Evolutionary conservation across 1,140 invertebrate genomes (phyloP).

Genomic region (Archivesica marissinica): DNA sequence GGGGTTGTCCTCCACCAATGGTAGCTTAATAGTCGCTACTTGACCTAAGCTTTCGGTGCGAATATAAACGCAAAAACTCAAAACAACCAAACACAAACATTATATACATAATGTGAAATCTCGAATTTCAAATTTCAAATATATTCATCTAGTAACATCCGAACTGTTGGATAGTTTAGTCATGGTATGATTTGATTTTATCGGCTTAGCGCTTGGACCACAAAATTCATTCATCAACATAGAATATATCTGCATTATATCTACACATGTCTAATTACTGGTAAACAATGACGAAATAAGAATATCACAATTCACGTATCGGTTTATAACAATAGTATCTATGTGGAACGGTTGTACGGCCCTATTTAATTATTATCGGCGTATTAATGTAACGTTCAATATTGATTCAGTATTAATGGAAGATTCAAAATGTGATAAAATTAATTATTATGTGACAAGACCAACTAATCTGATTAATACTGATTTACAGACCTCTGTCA

Average conservation of each 20-base stretch:
- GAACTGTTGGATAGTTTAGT: too few relatives aligned
- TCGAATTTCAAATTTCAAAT: neutral
- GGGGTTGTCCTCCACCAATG: too few relatives aligned
- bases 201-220: neutral
- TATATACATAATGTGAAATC: too few relatives aligned
- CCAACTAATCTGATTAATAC: neutral
- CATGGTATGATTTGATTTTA: neutral
- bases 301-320: neutral
- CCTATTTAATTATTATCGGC: neutral
- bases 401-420: neutral
- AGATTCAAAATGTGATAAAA: neutral
- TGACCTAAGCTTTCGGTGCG: too few relatives aligned
- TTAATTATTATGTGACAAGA: neutral
- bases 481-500: neutral
- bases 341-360: neutral
- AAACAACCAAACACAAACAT: too few relatives aligned
- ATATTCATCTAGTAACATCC: neutral
- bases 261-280: neutral
- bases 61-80: too few relatives aligned
- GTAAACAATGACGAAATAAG: neutral
- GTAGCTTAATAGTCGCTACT: too few relatives aligned
- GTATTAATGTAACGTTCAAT: neutral
- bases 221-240: neutral
- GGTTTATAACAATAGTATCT: neutral
- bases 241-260: neutral